A percentile compares a stretch with the other conserved stretches of the same genome.
Conservation (phyloP, 2,113 vertebrate genomes). For the Mirza zaza region DNA sequence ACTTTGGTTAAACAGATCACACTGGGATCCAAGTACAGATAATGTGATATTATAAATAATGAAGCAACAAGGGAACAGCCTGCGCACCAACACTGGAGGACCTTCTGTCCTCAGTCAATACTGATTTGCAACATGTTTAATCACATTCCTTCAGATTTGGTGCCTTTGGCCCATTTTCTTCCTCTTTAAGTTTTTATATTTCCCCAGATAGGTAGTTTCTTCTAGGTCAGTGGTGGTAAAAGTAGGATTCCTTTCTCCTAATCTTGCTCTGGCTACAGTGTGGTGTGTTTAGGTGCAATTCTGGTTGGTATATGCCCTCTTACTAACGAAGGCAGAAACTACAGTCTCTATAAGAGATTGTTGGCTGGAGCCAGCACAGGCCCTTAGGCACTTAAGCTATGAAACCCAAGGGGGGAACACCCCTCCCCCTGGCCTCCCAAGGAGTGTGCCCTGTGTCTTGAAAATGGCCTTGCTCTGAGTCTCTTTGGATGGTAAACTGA, state of each 20-base stretch:
- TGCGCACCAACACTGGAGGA: background rate
- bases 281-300: background rate
- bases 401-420: background rate
- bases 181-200: slow-evolving; percentile 23
- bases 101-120: background rate
- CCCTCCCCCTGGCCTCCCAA: slow-evolving; percentile 60
- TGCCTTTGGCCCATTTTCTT: background rate
- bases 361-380: slow-evolving; percentile 27
- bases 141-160: background rate
- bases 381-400: background rate
- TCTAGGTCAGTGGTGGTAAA: background rate
- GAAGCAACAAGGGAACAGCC: background rate
- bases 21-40: background rate
- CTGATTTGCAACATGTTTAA: background rate
- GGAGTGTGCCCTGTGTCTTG: slow-evolving; percentile 82
- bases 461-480: slow-evolving; percentile 85
- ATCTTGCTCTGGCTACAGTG: background rate
- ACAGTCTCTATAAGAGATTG: background rate
- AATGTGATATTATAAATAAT: background rate
- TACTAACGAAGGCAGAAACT: slow-evolving; percentile 34
- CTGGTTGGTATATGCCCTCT: background rate
- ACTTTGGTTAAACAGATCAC: slow-evolving; percentile 3
- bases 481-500: slow-evolving; percentile 86
- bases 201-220: background rate
- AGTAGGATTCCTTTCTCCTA: background rate